Evolutionary conservation across 2,888 invertebrate species (phyloP), one percentile per base, ranked within the genome.

Genomic region (Leptinotarsa juncta): DNA sequence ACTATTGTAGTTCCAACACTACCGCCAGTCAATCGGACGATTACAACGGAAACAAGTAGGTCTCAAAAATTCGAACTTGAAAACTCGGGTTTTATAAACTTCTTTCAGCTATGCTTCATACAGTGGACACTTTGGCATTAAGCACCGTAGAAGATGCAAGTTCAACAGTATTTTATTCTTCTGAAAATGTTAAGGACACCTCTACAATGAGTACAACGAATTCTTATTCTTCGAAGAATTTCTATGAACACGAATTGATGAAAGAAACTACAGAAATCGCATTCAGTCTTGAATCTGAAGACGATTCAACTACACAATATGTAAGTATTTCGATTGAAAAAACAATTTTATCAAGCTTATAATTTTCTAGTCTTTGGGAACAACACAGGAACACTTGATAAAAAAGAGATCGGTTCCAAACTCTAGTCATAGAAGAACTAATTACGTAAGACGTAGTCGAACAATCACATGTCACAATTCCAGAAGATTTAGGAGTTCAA

Each of bases 401-500:
- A 83, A 80, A 71, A 88, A 85, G 78, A 82, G 85, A 67, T 82
- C 87, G 0, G 84, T 88, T 7, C 85, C 86, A 1, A 88, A 87
- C 1, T 83, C 66, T 0, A 89, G 88, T 79, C 90, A 89, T 78
- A 88, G 90, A 74, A 71, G 70, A 32, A 73, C 76, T 77, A 77
- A 77, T 79, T 23, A 57, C 15, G 77, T 72, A 81, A 81, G 77
- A 15, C 73, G 55, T 12, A 78, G 82, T 5, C 79, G 83, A 71
- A 80, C 77, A 5, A 90, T 93, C 0, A 88, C 90, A 4, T 94
- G 94, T 81, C 91, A 91, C 80, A 93, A 93, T 82, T 90, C 92
- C 1, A 89, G 96, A 70, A 89, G 92, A 71, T 97, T 97, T 86
- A 89, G 93, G 4, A 95, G 96, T 0, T 91, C 94, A 0, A 90